Evolutionary conservation across 2,113 vertebrate species (phyloP).

Genomic region (Vicugna pacos): DNA sequence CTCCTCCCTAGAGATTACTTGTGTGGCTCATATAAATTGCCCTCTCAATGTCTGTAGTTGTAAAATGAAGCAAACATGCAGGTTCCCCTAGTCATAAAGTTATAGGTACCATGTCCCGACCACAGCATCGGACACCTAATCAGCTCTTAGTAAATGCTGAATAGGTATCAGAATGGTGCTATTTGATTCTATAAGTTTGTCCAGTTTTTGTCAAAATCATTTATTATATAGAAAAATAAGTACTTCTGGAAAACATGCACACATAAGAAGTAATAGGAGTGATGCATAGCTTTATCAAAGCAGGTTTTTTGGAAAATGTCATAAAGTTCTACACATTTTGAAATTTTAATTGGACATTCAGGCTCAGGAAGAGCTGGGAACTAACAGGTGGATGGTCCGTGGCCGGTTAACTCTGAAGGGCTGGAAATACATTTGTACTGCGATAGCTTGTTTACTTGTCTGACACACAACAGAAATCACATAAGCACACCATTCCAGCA

Average conservation of each 20-base stretch:
- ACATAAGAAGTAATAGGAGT: not conserved
- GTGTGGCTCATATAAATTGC: not conserved
- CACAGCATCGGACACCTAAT: not conserved
- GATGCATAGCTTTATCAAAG: not conserved
- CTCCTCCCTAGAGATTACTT: not conserved
- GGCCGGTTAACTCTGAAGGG: not conserved
- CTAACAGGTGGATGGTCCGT: not conserved
- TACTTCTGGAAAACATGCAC: not conserved
- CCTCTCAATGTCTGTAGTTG: not conserved
- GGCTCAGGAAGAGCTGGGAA: not conserved
- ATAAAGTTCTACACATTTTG: not conserved
- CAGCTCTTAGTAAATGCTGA: not conserved
- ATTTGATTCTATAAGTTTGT: not conserved
- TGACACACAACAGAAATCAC: not conserved
- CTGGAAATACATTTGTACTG: not conserved
- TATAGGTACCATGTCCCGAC: not conserved
- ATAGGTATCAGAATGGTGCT: not conserved
- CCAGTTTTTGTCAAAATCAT: conserved; percentile 33
- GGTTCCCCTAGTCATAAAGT: not conserved
- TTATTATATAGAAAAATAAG: not conserved
- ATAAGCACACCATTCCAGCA: not conserved
- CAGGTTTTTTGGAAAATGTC: not conserved
- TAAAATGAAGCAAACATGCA: not conserved
- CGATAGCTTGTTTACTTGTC: not conserved
- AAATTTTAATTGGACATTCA: not conserved